Base-by-base conservation (phyloP, 2,888 invertebrate genomes). In the Ametastegia equiseti region DNA sequence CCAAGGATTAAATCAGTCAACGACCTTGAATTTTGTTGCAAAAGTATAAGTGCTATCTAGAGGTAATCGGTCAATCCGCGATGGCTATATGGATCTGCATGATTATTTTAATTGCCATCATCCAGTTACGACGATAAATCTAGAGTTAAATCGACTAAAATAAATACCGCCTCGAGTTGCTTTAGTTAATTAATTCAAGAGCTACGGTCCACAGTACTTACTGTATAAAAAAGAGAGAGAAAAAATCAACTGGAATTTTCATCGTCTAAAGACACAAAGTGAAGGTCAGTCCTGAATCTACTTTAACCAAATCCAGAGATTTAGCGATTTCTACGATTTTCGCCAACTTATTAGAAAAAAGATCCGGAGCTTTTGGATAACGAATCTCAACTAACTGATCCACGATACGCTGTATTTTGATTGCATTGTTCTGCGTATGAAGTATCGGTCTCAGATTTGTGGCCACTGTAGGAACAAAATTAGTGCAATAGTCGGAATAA, bases 31-130 rank as follows among this genome's bases (percentile, higher is more conserved):
- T 75, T 11, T 54, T 15, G 50, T 33, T 54, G 33, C 36, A 7
- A 54, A 54, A 75, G 27, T 75, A 60, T 30, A 5, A 1, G 45
- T n/a, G 36, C n/a, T 54, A 13, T 45, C 42, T 0, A 9, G n/a
- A 36, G 27, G 39, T 45, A 45, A 78, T 78, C 23, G 30, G 60
- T 78, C 15, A 63, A 42, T 78, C 60, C 45, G 45, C 36, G 50
- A 33, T 42, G 7, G n/a, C 30, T 19, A 60, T n/a, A n/a, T 78
- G 60, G 30, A 47, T 45, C 45, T 45, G 78, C 45, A 60, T 45
- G 42, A 78, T 63, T 42, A 78, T 78, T 78, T 78, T 63, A 45
- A 78, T 78, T 42, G 60, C 42, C n/a, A 30, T 45, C 60, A 42
- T 30, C 30, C 19, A 45, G 13, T 39, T 30, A 45, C 63, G 39